Base-by-base conservation (phyloP, 1,140 invertebrate genomes). In the Trichonephila clavata region DNA sequence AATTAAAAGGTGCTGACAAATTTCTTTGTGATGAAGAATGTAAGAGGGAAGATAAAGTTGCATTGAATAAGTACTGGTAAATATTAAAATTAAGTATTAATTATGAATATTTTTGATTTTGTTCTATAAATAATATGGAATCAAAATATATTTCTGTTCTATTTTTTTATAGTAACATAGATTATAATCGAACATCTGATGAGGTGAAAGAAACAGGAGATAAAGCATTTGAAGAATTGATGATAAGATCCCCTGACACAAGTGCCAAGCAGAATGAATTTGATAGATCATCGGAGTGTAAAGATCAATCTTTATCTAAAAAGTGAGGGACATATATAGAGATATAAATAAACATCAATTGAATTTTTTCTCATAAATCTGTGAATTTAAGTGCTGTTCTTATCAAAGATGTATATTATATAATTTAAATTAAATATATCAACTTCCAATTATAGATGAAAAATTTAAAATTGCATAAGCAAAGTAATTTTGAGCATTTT, bases 1-100 rank as follows among this genome's bases (percentile, higher is more conserved):
- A 93, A 68, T 59, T 93, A 32, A 93, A 93, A 86, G 92, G 68
- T 27, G 92, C 92, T 57, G 92, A 93, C 68, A 89, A 89, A 84
- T 93, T 83, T 89, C 80, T 93, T 80, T 89, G 86, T 89, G 92
- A 93, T 27, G 87, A 89, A 60, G 92, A 93, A 24, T 65, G 87
- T 39, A 93, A 80, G 16, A 87, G 10, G 43, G 84, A 87, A 61
- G 43, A 61, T 60, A 39, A 18, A 2, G 20, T 20, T 84, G 43
- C 81, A 61, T 5, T 57, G 27, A 32, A 86, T 63, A 84, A 91
- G 18, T 65, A 27, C 60, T 81, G 61, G 90, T 91, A 90, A 80
- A 16, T 84, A 43, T 20, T 20, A 21, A 83, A 21, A 21, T 27
- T 5, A 24, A 71, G 7, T 57, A 50, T 57, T 24, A 83, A 50